A percentile compares a stretch with the other conserved stretches of the same genome.
phyloP scores from a whole-genome alignment of 2,113 vertebrate species.

The Empidonax traillii region DNA sequence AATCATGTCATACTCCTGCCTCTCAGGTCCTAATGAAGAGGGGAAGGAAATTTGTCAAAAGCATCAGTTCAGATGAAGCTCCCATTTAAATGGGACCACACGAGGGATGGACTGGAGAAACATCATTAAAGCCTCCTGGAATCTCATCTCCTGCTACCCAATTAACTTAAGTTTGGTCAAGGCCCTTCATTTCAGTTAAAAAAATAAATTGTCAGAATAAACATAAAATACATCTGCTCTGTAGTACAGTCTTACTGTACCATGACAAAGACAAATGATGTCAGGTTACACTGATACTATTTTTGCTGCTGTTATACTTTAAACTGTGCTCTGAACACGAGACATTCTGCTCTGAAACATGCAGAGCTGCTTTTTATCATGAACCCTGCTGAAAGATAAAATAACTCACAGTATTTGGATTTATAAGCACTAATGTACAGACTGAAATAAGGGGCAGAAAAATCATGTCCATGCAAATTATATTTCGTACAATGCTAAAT shows the following conservation, averaged over 20 bases:
- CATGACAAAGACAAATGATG: not conserved
- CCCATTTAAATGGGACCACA: not conserved
- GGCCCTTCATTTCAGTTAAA: not conserved
- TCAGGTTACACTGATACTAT: not conserved
- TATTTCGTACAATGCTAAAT: not conserved
- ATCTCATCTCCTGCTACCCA: not conserved
- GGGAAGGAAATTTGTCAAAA: not conserved
- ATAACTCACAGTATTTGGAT: not conserved
- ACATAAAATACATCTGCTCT: not conserved
- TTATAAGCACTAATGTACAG: not conserved
- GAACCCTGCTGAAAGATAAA: conserved; percentile 16
- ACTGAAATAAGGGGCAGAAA: conserved; percentile 7
- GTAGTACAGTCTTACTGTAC: not conserved
- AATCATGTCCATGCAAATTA: not conserved
- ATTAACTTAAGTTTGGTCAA: not conserved
- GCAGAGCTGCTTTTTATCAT: not conserved
- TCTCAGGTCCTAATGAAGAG: not conserved
- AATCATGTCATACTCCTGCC: not conserved
- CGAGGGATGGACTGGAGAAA: not conserved
- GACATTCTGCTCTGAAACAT: not conserved
- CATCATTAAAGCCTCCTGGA: not conserved
- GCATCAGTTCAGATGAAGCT: not conserved
- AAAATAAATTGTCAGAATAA: not conserved
- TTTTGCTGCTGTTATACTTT: not conserved
- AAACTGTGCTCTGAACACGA: not conserved